Conservation (phyloP, 2,113 vertebrate species). For the Chroicocephalus ridibundus region DNA sequence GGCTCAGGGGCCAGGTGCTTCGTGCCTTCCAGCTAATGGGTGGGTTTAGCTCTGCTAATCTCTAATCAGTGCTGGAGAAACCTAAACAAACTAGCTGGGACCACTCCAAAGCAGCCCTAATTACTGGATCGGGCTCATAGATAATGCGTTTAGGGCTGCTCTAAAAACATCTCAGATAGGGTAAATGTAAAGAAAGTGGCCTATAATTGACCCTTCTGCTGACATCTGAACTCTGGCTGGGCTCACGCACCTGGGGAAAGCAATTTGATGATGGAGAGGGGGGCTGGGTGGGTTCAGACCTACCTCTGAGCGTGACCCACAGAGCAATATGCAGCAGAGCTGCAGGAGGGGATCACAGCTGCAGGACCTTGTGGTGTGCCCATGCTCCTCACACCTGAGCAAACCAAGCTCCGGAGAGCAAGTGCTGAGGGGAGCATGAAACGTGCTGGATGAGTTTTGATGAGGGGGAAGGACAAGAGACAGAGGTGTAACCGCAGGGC, state of each 20-base stretch:
- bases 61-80: constrained; percentile 28
- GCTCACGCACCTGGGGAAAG: constrained; percentile 3
- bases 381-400: fast-evolving
- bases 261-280: not conserved
- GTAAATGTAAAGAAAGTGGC: constrained; percentile 31
- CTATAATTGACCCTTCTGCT: constrained; percentile 29
- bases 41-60: constrained; percentile 29
- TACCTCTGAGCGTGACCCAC: not conserved
- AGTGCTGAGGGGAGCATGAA: not conserved
- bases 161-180: constrained; percentile 20
- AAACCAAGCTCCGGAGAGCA: not conserved
- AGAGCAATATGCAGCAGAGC: not conserved
- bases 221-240: not conserved
- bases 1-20: not conserved
- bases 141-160: constrained; percentile 17
- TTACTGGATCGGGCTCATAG: constrained; percentile 4
- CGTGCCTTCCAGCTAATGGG: not conserved
- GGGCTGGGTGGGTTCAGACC: not conserved
- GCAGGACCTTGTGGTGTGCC: not conserved
- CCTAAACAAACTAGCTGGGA: constrained; percentile 25
- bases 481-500: not conserved
- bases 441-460: not conserved
- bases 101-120: constrained; percentile 12
- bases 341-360: not conserved
- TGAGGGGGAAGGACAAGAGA: not conserved